Conservation (phyloP, 2,888 invertebrate species). For the Escarpia spicata region DNA sequence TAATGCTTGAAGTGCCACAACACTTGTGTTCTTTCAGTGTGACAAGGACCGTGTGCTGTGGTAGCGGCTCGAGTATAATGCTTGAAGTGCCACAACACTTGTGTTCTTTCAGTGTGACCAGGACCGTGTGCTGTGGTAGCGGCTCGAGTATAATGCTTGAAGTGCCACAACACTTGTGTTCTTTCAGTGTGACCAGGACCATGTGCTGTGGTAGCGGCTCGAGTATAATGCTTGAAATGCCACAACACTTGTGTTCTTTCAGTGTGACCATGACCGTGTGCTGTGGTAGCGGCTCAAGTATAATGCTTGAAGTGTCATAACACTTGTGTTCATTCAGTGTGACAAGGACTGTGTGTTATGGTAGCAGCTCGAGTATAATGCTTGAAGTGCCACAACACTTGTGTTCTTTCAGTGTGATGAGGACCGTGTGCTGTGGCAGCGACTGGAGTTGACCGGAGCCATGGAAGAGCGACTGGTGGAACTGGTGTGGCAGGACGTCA, state of each 20-base stretch:
- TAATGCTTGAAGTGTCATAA: neutral
- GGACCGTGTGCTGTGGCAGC: slow-evolving; percentile 54
- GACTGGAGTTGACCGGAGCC: slow-evolving; percentile 52
- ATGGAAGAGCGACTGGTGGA: slow-evolving; percentile 59
- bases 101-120: no score
- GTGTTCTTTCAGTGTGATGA: slow-evolving; percentile 50
- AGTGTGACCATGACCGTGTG: no score
- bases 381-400: neutral
- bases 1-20: no score
- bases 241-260: no score
- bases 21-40: slow-evolving; percentile 46
- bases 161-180: no score
- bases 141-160: no score
- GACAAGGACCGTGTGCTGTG: slow-evolving; percentile 56
- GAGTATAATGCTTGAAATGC: no score
- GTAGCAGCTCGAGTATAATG: neutral
- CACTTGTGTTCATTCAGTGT: neutral
- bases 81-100: no score
- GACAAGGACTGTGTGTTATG: neutral
- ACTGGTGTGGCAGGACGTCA: slow-evolving; percentile 54
- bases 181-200: no score
- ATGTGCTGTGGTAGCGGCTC: no score
- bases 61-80: slow-evolving; percentile 47
- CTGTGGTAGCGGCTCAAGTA: no score
- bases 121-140: no score